Evolutionary conservation across 2,113 vertebrate species (phyloP), one percentile per base, ranked within the genome.

Genomic region (Beaufortia kweichowensis): DNA sequence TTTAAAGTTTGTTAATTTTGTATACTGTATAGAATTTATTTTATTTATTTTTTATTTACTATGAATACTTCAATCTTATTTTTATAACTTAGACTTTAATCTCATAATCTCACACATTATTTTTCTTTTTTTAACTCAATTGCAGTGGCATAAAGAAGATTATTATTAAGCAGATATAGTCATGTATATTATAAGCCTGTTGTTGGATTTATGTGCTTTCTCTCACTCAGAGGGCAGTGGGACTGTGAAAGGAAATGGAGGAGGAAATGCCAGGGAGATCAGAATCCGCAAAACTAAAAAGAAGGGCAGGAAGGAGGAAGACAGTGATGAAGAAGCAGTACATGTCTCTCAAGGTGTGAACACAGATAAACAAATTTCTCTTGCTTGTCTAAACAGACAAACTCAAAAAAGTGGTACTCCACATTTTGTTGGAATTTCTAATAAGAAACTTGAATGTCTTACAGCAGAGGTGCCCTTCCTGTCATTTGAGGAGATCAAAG

Each of bases 251-350:
- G 78, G 85, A 11, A 92, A 96, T 0, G 94, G 94, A 26, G 90
- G 93, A 11, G 84, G 95, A 63, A 98, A 98, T 65, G 94, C 96
- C 79, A 90, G 97, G 83, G 97, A 99, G 68, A 89, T 96, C 86
- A 93, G 93, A 79, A 90, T 94, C 29, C 95, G 94, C 55, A 99
- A 97, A 89, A 87, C 81, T 35, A 98, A 97, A 88, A 98, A 97
- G 87, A 99, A 96, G 85, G 93, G 92, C 57, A 93, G 91, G 84
- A 95, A 88, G 82, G 95, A 97, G 1, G 93, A 94, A 9, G 95
- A 98, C 56, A 97, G 95, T 0, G 95, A 96, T 60, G 96, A 99
- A 12, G 97, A 98, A 39, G 88, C 77, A 0, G 90, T 90, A 61
- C 79, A 88, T 59, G 71, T 88, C 29, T 87, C 88, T 74, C 89